A percentile compares a stretch with the other conserved stretches of the same genome.
phyloP scores from a whole-genome alignment of 2,113 vertebrate species.

The Callorhinus ursinus region DNA sequence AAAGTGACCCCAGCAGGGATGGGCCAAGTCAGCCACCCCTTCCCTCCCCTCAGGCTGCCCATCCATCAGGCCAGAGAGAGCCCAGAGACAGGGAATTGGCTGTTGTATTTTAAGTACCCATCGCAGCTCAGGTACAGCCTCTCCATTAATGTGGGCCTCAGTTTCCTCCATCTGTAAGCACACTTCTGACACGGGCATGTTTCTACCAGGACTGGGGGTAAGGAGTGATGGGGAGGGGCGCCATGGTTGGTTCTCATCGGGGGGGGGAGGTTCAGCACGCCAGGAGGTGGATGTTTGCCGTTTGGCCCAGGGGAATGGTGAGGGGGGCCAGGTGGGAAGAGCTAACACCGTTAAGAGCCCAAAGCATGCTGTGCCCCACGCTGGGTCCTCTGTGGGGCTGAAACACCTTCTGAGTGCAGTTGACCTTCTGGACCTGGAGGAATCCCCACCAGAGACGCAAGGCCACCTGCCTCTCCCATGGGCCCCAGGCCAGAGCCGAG shows the following conservation, averaged over 20 bases:
- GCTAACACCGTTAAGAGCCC: neutral
- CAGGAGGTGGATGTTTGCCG: conserved; percentile 48
- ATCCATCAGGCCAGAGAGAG: neutral
- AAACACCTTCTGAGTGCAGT: neutral
- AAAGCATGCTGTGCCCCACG: neutral
- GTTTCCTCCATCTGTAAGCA: conserved; percentile 14
- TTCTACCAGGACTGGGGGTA: neutral
- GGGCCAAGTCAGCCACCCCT: neutral
- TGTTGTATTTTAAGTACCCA: neutral
- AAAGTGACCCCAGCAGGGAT: neutral
- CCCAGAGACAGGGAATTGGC: neutral
- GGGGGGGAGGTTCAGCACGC: conserved; percentile 50
- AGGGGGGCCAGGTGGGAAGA: neutral
- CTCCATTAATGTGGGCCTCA: conserved; percentile 8
- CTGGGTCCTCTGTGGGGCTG: neutral
- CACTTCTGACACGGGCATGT: neutral
- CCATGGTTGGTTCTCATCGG: neutral
- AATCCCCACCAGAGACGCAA: neutral
- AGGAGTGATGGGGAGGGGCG: neutral
- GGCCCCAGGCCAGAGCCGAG: conserved; percentile 73
- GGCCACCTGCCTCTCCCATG: conserved; percentile 69
- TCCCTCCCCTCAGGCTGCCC: neutral
- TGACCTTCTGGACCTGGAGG: conserved; percentile 1
- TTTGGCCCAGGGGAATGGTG: conserved; percentile 49
- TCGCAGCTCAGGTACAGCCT: neutral